These are phyloP conservation scores for Podarcis cretensis DNA, from an alignment of 2,113 vertebrate species.

Conservation along the genomic window DNA sequence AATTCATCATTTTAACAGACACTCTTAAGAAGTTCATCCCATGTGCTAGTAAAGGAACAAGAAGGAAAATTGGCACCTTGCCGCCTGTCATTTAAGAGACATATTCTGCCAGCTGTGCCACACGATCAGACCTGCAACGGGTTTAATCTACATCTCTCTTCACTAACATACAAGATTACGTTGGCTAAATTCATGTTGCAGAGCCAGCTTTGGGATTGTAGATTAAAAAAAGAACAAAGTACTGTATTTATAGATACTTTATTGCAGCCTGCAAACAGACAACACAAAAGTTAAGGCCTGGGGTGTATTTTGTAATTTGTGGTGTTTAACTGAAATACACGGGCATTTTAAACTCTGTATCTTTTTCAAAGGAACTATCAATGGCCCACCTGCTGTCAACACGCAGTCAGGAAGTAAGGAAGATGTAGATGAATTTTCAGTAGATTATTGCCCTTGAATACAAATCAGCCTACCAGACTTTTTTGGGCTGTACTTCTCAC, in stretches of 20 bases:
- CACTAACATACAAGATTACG: slow-evolving; percentile 46
- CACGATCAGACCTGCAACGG: neutral
- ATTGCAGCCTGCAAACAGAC: slow-evolving; percentile 66
- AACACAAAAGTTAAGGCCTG: slow-evolving; percentile 67
- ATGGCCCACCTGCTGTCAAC: slow-evolving; percentile 88
- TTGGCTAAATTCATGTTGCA: slow-evolving; percentile 42
- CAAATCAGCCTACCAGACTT: slow-evolving; percentile 83
- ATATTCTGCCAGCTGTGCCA: neutral
- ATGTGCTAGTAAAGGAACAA: neutral
- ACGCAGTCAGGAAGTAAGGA: slow-evolving; percentile 80
- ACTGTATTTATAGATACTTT: slow-evolving; percentile 63
- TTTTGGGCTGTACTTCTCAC: slow-evolving; percentile 63
- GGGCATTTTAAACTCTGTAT: slow-evolving; percentile 73
- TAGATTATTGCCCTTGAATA: slow-evolving; percentile 88
- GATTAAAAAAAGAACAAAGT: slow-evolving; percentile 66
- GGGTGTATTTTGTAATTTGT: slow-evolving; percentile 74
- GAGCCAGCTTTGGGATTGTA: slow-evolving; percentile 58
- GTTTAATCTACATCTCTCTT: slow-evolving; percentile 40
- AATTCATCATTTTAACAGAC: neutral
- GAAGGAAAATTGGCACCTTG: neutral
- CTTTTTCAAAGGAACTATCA: slow-evolving; percentile 86
- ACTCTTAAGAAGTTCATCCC: slow-evolving; percentile 3
- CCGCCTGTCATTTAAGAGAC: slow-evolving; percentile 19
- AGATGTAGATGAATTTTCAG: slow-evolving; percentile 91
- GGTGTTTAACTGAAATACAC: slow-evolving; percentile 72